Percentiles rank a stretch among this genome's conserved stretches.
phyloP scores from a whole-genome alignment of 2,888 invertebrate species.

The Drosophila nr. fundita region DNA sequence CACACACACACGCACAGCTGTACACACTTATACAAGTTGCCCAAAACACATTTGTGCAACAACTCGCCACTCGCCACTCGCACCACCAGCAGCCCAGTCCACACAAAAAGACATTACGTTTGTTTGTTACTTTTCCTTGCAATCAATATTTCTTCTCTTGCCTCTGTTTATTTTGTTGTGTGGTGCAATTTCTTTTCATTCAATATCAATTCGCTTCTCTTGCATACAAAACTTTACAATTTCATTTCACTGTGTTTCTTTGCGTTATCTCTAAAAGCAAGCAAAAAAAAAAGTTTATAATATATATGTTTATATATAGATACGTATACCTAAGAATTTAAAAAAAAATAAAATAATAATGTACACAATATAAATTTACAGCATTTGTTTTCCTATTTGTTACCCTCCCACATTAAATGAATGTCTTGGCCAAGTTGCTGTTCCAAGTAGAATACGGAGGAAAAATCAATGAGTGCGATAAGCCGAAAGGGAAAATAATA shows the following conservation, averaged over 20 bases:
- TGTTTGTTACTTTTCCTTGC: conserved; percentile 18
- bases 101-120: not conserved
- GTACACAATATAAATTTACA: conserved; percentile 49
- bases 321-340: conserved; percentile 14
- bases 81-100: not conserved
- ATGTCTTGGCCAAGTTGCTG: conserved; percentile 26
- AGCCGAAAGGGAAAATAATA: conserved; percentile 19
- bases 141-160: conserved; percentile 27
- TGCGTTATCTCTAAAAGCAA: conserved; percentile 34
- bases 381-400: conserved; percentile 26
- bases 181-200: conserved; percentile 51
- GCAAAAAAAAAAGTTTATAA: conserved; percentile 19
- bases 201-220: conserved; percentile 53
- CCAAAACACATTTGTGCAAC: not conserved
- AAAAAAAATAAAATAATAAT: conserved; percentile 34
- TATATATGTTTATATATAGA: not conserved
- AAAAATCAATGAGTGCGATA: conserved; percentile 31
- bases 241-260: conserved; percentile 43
- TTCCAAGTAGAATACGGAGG: not conserved
- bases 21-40: not conserved
- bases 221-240: conserved; percentile 47
- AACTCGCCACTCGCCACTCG: no score
- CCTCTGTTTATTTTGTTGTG: conserved; percentile 46
- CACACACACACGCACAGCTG: not conserved
- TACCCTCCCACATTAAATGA: conserved; percentile 10